Conservation (phyloP, 2,888 invertebrate genomes). For the Himalopsyche kuldschensis region DNA sequence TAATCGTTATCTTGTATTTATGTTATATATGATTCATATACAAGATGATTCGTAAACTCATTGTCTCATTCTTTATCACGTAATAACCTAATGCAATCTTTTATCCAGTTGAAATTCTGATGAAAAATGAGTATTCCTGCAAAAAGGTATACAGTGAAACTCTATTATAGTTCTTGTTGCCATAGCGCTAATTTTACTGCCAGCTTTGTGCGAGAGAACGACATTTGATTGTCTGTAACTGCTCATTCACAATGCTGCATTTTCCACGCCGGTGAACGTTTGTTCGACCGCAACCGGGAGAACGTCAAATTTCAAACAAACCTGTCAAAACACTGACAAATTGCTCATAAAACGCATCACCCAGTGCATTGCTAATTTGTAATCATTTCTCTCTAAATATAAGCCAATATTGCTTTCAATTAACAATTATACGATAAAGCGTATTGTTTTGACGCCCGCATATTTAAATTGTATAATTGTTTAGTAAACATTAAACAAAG, state of each 20-base stretch:
- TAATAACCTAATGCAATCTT: too few relatives aligned
- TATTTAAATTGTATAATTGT: not conserved
- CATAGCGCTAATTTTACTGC: not conserved
- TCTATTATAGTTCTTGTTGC: not conserved
- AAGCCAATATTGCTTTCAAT: not conserved
- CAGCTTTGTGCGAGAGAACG: not conserved
- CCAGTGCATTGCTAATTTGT: not conserved
- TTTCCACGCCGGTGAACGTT: not conserved
- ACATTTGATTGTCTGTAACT: not conserved
- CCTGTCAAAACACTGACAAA: slow-evolving; percentile 21
- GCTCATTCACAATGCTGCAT: not conserved
- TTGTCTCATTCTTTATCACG: too few relatives aligned
- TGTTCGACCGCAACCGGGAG: not conserved
- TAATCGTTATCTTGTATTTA: too few relatives aligned
- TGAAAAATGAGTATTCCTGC: too few relatives aligned
- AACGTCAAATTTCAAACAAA: slow-evolving; percentile 15
- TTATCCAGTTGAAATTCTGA: too few relatives aligned
- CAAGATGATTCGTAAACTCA: too few relatives aligned
- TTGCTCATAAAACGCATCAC: not conserved
- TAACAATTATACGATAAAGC: not conserved
- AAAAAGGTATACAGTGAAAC: not conserved
- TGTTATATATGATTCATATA: too few relatives aligned
- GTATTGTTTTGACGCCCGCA: not conserved
- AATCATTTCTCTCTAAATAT: not conserved
- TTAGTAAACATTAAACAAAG: not conserved